Base-by-base conservation (phyloP, 2,113 vertebrate species). In the Entomyzon cyanotis region DNA sequence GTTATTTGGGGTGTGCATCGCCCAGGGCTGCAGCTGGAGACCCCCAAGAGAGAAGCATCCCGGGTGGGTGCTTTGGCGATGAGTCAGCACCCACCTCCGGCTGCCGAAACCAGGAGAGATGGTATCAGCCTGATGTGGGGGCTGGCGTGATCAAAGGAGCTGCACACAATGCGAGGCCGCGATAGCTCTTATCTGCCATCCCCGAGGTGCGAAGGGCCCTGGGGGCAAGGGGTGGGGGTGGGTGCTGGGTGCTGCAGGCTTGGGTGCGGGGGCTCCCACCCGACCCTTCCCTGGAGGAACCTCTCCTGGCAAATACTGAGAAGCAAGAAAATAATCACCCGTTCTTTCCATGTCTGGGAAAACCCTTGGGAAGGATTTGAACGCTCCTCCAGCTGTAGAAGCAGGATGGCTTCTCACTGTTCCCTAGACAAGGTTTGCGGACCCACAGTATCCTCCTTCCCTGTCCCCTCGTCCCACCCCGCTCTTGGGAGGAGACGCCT, bases 151-250 rank as follows among this genome's bases (percentile, higher is more conserved):
- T 96, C 96, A 97, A 96, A 96, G 94, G 91, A 56, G 42, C 71
- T 63, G 56, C 62, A 89, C 88, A 96, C 96, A 97, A 95, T 96
- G 90, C 7, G 2, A 10, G 58, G 58, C 70, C 58, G 31, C 0
- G 84, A 96, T 87, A 95, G 91, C 81, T 39, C 95, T 97, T 96
- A 95, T 96, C 95, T 90, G 78, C 74, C 15, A 31, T n/a, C 49
- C 59, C 33, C 5, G 46, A 94, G 91, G 96, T 95, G 95, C 3
- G 81, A 97, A 95, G 89, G 73, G 80, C 80, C 94, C 64, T 11
- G 21, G 80, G 58, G 68, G 44, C 5, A 0, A 27, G 50, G 68
- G 53, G 31, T 3, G 44, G 21, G 13, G 41, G 60, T 35, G 71
- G 55, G 31, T 7, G 12, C 7, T 46, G 76, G 90, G 90, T 62